Evolutionary conservation across 2,888 invertebrate genomes (phyloP).

Genomic region (Falcaria lacertinaria): DNA sequence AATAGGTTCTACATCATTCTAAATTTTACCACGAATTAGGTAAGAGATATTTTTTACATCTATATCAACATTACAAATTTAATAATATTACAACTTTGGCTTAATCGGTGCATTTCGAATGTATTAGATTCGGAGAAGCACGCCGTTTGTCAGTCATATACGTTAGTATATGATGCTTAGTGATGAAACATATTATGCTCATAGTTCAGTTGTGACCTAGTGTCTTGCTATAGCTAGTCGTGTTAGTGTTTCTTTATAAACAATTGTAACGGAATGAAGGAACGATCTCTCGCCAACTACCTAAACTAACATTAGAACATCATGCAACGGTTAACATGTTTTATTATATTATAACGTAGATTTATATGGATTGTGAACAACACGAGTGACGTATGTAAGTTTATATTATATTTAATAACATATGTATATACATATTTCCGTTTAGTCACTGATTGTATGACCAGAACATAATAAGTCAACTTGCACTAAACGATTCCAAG

Average conservation of each 20-base stretch:
- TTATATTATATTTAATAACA: not conserved
- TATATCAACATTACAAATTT: conserved; percentile 42
- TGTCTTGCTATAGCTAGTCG: conserved; percentile 69
- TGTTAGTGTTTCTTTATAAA: conserved; percentile 55
- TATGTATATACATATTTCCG: conserved; percentile 55
- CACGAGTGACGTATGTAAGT: not conserved
- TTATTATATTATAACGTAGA: not conserved
- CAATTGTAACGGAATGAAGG: conserved; percentile 37
- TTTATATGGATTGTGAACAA: conserved; percentile 1
- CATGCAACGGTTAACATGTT: not conserved
- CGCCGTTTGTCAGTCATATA: conserved; percentile 41
- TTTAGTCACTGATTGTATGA: conserved; percentile 46
- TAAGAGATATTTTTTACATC: conserved; percentile 63
- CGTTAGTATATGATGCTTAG: conserved; percentile 66
- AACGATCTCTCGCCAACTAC: conserved; percentile 35
- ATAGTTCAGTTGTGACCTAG: conserved; percentile 75
- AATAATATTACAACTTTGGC: conserved; percentile 44
- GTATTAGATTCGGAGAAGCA: conserved; percentile 37
- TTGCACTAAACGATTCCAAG: conserved; percentile 26
- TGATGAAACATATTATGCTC: conserved; percentile 74
- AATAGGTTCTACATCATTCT: conserved; percentile 52
- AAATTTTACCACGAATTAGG: conserved; percentile 54
- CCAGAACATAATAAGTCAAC: conserved; percentile 35
- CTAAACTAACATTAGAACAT: not conserved
- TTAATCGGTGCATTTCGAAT: conserved; percentile 46